Base-by-base conservation (phyloP, 2,113 vertebrate species). In the Brienomyrus brachyistius region DNA sequence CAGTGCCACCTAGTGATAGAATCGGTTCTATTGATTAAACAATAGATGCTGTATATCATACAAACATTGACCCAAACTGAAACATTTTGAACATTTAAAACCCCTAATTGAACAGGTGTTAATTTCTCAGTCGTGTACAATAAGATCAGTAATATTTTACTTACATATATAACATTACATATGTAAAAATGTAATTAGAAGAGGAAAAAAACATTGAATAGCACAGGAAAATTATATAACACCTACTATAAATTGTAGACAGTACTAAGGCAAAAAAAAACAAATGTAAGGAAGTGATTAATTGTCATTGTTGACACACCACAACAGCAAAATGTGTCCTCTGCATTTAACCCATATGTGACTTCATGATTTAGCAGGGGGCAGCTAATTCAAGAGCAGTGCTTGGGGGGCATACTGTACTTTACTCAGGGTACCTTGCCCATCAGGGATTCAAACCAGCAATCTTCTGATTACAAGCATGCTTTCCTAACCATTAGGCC, bases 1-100 rank as follows among this genome's bases (percentile, higher is more conserved):
- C 93, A 97, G 93, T 95, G 97, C 96, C 97, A 97, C 96, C 98
- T 95, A 97, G 96, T 96, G 97, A 91, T 89, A 50, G 62, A 47
- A 88, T 84, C 56, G 31, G 5, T 87, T 92, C 48, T 31, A 9
- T 51, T 47, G 43, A 27, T 59, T 66, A 48, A 10, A 84, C 13
- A 0, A 77, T 52, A 40, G 47, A 62, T 43, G n/a, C 19, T 62
- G n/a, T 66, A 15, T 21, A 88, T n/a, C 54, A 88, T 10, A 48
- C 13, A 74, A 47, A 8, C 23, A 27, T 27, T 74, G 47, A 48
- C 54, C 74, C 50, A 89, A 88, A 47, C 35, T 88, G 31, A 48
- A 59, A 62, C 35, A 40, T 23, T 59, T 59, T 62, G 59, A 43
- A 88, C 27, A 54, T 52, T 43, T 88, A 59, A 35, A 88, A 3